phyloP scores from a whole-genome alignment of 1,140 invertebrate species.

The Heterodera schachtii region DNA sequence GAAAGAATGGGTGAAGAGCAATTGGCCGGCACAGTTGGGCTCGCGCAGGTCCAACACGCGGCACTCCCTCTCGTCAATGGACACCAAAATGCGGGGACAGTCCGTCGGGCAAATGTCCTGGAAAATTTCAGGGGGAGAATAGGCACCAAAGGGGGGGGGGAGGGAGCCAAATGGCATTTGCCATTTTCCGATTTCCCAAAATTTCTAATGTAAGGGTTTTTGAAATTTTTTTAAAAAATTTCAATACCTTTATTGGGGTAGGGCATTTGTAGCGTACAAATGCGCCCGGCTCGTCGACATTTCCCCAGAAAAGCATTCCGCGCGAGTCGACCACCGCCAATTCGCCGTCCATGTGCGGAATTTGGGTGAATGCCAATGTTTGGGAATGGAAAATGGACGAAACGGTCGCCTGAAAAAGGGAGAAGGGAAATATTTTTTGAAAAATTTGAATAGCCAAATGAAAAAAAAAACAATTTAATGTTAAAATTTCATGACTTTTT shows the following conservation, averaged over 20 bases:
- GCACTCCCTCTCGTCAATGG: conserved; percentile 6
- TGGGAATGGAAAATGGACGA: conserved; percentile 16
- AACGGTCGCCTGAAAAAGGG: conserved; percentile 3
- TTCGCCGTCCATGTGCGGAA: conserved; percentile 28
- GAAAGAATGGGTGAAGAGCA: conserved; percentile 13
- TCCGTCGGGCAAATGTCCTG: conserved; percentile 35
- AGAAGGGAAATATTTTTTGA: conserved; percentile 1
- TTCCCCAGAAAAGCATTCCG: conserved; percentile 30
- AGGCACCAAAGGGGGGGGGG: too few species aligned
- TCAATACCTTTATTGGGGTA: neutral
- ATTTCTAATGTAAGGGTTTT: too few species aligned
- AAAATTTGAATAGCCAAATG: neutral
- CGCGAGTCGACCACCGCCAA: conserved; percentile 22
- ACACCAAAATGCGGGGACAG: conserved; percentile 28
- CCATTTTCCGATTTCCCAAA: too few species aligned
- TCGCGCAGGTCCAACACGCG: conserved; percentile 23
- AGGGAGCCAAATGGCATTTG: too few species aligned
- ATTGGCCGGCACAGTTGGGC: conserved; percentile 12
- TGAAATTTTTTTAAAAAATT: too few species aligned
- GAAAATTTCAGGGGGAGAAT: too few species aligned
- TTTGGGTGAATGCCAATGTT: conserved; percentile 27
- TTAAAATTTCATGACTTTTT: too few species aligned
- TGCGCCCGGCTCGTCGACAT: neutral
- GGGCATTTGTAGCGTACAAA: conserved; percentile 16
- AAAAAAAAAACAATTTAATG: too few species aligned